Evolutionary conservation across 2,797 vertebrate genomes (phyloP).

Genomic region (Syndactyla subalaris): DNA sequence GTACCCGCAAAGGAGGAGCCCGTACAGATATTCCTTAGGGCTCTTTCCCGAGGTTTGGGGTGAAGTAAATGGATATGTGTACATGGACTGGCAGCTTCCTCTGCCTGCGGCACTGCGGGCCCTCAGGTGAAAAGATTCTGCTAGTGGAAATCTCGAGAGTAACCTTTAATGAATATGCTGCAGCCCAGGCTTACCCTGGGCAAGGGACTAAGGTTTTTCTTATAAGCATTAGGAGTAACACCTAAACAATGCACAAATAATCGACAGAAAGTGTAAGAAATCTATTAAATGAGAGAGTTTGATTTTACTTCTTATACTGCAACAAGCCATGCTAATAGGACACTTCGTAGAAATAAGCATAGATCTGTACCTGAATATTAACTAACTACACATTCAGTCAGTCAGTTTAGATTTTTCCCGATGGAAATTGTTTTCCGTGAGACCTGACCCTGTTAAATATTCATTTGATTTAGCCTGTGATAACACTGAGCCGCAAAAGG

Average conservation of each 20-base stretch:
- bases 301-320: not conserved
- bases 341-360: not conserved
- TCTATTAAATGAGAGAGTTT: fast-evolving
- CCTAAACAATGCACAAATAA: not conserved
- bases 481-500: not conserved
- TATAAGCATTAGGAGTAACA: not conserved
- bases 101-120: not conserved
- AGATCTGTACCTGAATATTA: not conserved
- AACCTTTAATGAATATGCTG: not conserved
- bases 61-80: fast-evolving
- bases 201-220: not conserved
- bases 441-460: not conserved
- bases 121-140: not conserved
- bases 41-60: too few species aligned
- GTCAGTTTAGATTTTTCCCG: not conserved
- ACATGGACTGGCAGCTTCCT: too few species aligned
- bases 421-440: not conserved
- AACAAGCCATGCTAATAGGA: not conserved
- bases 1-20: fast-evolving
- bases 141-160: fast-evolving
- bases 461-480: not conserved
- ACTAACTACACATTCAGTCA: not conserved
- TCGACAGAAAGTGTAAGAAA: not conserved
- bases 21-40: fast-evolving
- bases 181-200: not conserved